Evolutionary conservation across 1,140 invertebrate genomes (phyloP).

Genomic region (Drosophila repleta): DNA sequence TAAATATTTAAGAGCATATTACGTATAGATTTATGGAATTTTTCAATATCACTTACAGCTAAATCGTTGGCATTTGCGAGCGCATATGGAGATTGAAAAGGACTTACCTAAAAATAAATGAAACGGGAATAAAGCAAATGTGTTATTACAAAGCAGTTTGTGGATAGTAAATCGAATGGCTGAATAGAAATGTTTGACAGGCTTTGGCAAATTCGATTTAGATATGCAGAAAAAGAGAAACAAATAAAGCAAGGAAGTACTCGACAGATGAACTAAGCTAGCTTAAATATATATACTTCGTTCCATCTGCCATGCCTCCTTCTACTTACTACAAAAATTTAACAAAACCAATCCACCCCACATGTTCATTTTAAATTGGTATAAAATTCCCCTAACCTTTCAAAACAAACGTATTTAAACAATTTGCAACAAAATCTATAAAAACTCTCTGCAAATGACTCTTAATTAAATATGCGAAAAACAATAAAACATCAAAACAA

Average conservation of each 20-base stretch:
- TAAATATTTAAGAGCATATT: slow-evolving; percentile 8
- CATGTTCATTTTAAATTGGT: too few species aligned
- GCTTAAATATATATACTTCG: too few species aligned
- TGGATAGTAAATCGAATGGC: neutral
- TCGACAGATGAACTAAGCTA: too few species aligned
- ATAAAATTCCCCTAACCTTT: too few species aligned
- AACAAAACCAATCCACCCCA: too few species aligned
- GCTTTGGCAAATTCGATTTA: neutral
- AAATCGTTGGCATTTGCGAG: neutral
- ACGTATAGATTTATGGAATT: slow-evolving; percentile 2
- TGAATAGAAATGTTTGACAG: neutral
- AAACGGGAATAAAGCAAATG: neutral
- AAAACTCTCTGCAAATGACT: neutral
- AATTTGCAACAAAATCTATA: slow-evolving; percentile 5
- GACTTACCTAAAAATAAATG: slow-evolving; percentile 56
- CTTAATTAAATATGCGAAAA: slow-evolving; percentile 39
- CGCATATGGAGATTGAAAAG: slow-evolving; percentile 6
- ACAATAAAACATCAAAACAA: neutral
- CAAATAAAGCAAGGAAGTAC: too few species aligned
- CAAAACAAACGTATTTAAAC: slow-evolving; percentile 1
- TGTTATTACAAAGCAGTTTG: slow-evolving; percentile 3
- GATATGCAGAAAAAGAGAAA: neutral
- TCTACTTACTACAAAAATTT: too few species aligned
- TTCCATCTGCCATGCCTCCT: too few species aligned
- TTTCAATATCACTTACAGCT: slow-evolving; percentile 14